Evolutionary conservation across 2,797 vertebrate species (phyloP).

Genomic region (Manis pentadactyla): DNA sequence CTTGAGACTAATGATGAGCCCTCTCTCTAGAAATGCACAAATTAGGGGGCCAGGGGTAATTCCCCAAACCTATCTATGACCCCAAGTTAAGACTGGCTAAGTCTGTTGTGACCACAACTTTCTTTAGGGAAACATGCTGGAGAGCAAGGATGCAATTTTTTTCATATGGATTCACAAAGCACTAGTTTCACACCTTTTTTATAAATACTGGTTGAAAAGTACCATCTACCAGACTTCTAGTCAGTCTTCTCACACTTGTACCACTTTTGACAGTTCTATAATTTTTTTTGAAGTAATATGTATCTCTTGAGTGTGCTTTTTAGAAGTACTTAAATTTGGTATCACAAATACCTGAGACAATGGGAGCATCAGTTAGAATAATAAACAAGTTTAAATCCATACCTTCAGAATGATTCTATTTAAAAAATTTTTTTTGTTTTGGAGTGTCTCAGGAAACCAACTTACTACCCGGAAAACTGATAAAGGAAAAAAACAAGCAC

Average conservation of each 20-base stretch:
- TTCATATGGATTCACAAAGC: not conserved
- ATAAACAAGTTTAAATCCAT: not conserved
- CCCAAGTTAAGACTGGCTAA: not conserved
- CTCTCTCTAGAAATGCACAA: not conserved
- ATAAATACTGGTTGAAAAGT: not conserved
- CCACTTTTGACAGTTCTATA: not conserved
- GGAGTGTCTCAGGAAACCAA: not conserved
- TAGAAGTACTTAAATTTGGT: not conserved
- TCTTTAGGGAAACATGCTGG: not conserved
- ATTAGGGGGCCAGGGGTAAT: not conserved
- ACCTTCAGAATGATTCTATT: not conserved
- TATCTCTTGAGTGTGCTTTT: not conserved
- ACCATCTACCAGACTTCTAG: not conserved
- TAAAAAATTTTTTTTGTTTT: not conserved
- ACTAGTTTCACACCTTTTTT: too few species aligned
- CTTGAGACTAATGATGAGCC: not conserved
- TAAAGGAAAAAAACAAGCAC: not conserved
- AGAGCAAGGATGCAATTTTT: not conserved
- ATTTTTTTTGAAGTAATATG: not conserved
- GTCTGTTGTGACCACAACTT: not conserved
- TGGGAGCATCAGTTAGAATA: not conserved
- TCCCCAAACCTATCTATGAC: not conserved
- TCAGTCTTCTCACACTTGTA: not conserved
- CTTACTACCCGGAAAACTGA: not conserved
- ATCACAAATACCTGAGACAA: not conserved